A percentile compares a stretch with the other conserved stretches of the same genome.
Evolutionary conservation across 2,113 vertebrate species (phyloP).

Genomic region (Corythaeola cristata): DNA sequence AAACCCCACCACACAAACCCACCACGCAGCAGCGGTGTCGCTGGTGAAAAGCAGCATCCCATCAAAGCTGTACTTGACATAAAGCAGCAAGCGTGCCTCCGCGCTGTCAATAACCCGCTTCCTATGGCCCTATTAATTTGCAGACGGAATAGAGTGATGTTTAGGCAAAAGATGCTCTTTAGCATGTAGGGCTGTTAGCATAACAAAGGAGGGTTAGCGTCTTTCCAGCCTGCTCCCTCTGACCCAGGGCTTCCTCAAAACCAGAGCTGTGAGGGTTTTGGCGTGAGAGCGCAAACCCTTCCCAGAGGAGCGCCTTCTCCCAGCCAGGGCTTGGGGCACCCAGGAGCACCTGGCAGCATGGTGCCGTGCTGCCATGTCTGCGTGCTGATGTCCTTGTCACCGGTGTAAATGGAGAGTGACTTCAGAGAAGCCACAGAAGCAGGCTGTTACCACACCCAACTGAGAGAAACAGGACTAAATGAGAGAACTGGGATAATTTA

Average conservation of each 20-base stretch:
- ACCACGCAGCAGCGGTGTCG: neutral
- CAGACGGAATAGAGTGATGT: neutral
- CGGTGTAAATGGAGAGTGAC: too few relatives aligned
- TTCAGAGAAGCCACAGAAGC: neutral
- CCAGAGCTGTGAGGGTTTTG: neutral
- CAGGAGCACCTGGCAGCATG: accelerated
- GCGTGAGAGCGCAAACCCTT: neutral
- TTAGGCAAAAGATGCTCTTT: neutral
- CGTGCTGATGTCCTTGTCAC: neutral
- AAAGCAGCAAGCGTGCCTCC: neutral
- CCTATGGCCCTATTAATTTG: neutral
- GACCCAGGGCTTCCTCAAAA: neutral
- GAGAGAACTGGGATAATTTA: neutral
- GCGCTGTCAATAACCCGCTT: neutral
- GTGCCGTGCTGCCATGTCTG: neutral
- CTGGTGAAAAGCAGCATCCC: neutral
- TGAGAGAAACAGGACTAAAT: neutral
- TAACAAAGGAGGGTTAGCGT: neutral
- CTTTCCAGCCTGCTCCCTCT: neutral
- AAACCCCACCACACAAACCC: too few relatives aligned
- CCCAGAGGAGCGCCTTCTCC: neutral
- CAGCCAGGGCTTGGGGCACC: too few relatives aligned
- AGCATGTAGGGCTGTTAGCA: neutral
- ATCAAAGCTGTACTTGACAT: neutral
- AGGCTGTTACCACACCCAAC: neutral